Base-by-base conservation (phyloP, 2,113 vertebrate genomes). In the Hypocryptadius cinnamomeus region DNA sequence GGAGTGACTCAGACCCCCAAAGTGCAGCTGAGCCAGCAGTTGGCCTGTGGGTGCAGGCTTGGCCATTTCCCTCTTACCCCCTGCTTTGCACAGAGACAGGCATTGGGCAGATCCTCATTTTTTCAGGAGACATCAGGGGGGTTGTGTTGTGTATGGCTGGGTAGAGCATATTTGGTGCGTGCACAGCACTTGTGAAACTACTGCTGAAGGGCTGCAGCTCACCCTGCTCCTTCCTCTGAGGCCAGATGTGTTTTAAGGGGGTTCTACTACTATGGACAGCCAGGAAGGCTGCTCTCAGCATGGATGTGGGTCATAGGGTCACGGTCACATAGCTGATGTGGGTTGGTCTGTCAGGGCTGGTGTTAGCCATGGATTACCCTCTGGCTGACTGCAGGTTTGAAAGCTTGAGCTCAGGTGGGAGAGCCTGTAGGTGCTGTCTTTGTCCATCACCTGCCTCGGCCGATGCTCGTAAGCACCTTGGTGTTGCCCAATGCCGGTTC, bases 281-380 rank as follows among this genome's bases (percentile, higher is more conserved):
- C 11, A 2, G 31, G 54, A n/a, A n/a, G 65, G n/a, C 10, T 65
- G 56, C 30, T 84, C 33, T 59, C n/a, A 48, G n/a, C 2, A 0
- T 63, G 51, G 64, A 8, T 63, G 13, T 2, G 6, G 60, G n/a
- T 84, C 1, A 5, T 0, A 17, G 37, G 53, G 40, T 37, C 40
- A 37, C 0, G 0, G n/a, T 80, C 45, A 31, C 4, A 1, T 42
- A 63, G 54, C 64, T 18, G 21, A 12, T 78, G 10, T 68, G 44
- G 27, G 11, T 14, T 22, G 19, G 31, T 48, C 30, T 85, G 30
- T 65, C 51, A 60, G 51, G 66, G 44, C 19, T 80, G 28, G 7
- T 12, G 68, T 80, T 73, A 69, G 70, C 42, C 5, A 5, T 33
- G 20, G 59, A 4, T 77, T 76, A 59, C 59, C 59, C 17, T 77